These are phyloP conservation scores for Leptinotarsa texana DNA, from an alignment of 1,140 invertebrate genomes.

Conservation along the genomic window DNA sequence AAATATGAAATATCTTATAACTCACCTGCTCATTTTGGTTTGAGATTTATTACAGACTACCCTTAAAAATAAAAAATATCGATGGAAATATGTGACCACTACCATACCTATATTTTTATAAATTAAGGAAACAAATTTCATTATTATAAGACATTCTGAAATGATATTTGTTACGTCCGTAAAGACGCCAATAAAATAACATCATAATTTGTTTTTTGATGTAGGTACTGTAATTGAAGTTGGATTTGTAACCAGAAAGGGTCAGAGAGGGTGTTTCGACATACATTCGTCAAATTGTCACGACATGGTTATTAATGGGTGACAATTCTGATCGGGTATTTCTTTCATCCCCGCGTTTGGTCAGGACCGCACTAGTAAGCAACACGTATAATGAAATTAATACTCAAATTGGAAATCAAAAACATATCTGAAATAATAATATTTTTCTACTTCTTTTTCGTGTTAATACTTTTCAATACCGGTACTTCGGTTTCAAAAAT, in stretches of 20 bases:
- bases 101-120: no score
- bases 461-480: no score
- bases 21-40: no score
- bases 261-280: constrained; percentile 39
- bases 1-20: no score
- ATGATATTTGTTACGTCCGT: neutral
- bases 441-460: neutral
- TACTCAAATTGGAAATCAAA: neutral
- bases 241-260: constrained; percentile 10
- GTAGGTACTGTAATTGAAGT: constrained; percentile 24
- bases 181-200: neutral
- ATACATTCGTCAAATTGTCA: constrained; percentile 50
- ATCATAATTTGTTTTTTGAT: constrained; percentile 27
- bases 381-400: neutral
- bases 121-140: no score
- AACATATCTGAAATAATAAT: neutral
- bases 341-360: constrained; percentile 12
- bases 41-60: no score
- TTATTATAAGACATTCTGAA: no score
- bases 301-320: constrained; percentile 50
- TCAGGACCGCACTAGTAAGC: constrained; percentile 11
- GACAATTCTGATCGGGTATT: constrained; percentile 36
- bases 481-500: no score
- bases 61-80: no score
- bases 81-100: no score